These are phyloP conservation scores for Cynopterus sphinx DNA, from an alignment of 2,797 vertebrate genomes.

Conservation along the genomic window DNA sequence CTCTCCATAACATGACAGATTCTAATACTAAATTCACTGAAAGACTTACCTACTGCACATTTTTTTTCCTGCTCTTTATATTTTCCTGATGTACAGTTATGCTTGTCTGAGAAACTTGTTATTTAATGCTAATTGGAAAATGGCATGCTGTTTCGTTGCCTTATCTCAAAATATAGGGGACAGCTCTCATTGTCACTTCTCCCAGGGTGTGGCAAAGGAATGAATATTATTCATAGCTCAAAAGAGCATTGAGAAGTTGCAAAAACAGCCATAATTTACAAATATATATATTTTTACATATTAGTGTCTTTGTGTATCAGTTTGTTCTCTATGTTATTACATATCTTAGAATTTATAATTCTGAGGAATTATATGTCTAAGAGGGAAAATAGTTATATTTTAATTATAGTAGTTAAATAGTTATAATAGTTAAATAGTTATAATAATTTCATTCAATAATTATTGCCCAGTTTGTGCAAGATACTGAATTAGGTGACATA, in stretches of 20 bases:
- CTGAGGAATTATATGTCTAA: not conserved
- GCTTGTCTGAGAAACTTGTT: not conserved
- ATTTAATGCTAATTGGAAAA: not conserved
- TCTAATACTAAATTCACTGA: not conserved
- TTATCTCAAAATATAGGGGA: not conserved
- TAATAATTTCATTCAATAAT: not conserved
- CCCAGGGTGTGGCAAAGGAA: not conserved
- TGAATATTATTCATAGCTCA: slow-evolving; percentile 30
- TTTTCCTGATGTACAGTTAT: not conserved
- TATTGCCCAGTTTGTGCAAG: not conserved
- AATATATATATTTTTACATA: not conserved
- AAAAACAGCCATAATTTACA: not conserved
- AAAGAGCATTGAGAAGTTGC: not conserved
- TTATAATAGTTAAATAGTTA: too few relatives aligned
- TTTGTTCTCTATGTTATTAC: slow-evolving; percentile 33
- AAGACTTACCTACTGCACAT: not conserved
- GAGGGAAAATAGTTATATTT: slow-evolving; percentile 20
- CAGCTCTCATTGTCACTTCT: not conserved
- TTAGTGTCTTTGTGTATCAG: not conserved
- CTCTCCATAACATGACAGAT: not conserved
- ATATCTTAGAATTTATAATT: not conserved
- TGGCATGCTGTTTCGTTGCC: not conserved
- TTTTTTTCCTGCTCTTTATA: not conserved
- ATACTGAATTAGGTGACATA: not conserved
- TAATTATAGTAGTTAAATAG: too few relatives aligned